These are phyloP conservation scores for Willowsia nigromaculata DNA, from an alignment of 2,888 invertebrate species.

Conservation along the genomic window DNA sequence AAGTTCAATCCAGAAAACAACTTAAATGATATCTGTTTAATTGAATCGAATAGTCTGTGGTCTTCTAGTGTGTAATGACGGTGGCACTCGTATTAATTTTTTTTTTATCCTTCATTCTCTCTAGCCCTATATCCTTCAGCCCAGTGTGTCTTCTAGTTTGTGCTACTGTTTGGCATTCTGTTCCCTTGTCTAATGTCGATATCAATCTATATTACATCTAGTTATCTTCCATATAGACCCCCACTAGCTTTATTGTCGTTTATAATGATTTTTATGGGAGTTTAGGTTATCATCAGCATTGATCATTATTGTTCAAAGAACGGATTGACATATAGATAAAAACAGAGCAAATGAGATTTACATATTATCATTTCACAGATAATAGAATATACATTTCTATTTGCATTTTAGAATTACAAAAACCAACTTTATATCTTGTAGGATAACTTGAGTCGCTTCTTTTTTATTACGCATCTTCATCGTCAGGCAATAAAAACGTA, in stretches of 20 bases:
- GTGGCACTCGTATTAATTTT: neutral
- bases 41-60: slow-evolving; percentile 33
- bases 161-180: neutral
- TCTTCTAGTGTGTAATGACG: neutral
- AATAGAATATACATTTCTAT: neutral
- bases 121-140: too few species aligned
- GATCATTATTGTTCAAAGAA: neutral
- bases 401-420: slow-evolving; percentile 1
- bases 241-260: neutral
- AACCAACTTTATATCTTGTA: slow-evolving; percentile 1
- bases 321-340: neutral
- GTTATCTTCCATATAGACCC: slow-evolving; percentile 18
- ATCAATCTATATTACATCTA: neutral
- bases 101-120: neutral
- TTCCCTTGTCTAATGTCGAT: neutral
- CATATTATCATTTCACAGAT: neutral
- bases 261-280: slow-evolving; percentile 27
- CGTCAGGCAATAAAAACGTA: slow-evolving; percentile 46
- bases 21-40: slow-evolving; percentile 34
- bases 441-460: slow-evolving; percentile 19
- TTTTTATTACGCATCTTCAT: slow-evolving; percentile 8
- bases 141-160: neutral
- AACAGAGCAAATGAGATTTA: neutral
- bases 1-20: slow-evolving; percentile 5
- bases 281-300: neutral